A percentile compares a stretch with the other conserved stretches of the same genome.
Evolutionary conservation across 2,797 vertebrate species (phyloP).

Genomic region (Poecilia velifera): DNA sequence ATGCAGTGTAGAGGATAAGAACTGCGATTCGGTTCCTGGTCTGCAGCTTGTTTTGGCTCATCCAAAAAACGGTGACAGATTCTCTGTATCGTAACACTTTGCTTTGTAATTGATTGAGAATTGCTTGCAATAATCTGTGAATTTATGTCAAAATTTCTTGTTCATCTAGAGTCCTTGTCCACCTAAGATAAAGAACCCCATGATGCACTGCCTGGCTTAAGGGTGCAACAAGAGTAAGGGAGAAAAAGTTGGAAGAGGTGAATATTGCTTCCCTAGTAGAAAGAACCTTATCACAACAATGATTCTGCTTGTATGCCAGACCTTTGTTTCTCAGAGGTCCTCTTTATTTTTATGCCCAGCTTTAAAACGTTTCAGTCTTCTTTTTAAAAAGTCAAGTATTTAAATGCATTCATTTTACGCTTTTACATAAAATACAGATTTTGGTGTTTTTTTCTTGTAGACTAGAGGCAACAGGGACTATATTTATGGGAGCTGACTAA

Average conservation of each 20-base stretch:
- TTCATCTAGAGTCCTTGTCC: no score
- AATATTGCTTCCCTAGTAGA: slow-evolving; percentile 26
- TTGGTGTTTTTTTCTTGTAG: not conserved
- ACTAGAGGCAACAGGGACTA: not conserved
- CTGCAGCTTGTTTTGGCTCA: no score
- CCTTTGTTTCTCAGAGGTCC: slow-evolving; percentile 58
- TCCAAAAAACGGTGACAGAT: no score
- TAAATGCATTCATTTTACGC: not conserved
- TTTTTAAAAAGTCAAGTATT: slow-evolving; percentile 27
- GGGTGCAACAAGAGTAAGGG: not conserved
- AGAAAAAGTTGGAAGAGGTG: slow-evolving; percentile 13
- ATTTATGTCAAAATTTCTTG: no score
- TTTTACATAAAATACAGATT: not conserved
- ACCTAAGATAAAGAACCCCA: no score
- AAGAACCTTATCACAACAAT: slow-evolving; percentile 28
- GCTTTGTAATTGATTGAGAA: no score
- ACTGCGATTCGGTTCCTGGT: no score
- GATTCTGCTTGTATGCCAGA: slow-evolving; percentile 34
- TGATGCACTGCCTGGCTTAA: no score
- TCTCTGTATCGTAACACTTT: no score
- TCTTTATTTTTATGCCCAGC: slow-evolving; percentile 24
- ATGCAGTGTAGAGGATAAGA: no score
- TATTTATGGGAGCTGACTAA: not conserved
- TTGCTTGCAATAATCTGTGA: no score
- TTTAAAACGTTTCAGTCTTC: slow-evolving; percentile 25